These are phyloP conservation scores for Xenopus tropicalis DNA, from an alignment of 2,113 vertebrate genomes.

Conservation along the genomic window UCB_Xtro_10.0 CM004443.2:94905501-94906000, in stretches of 20 bases:
- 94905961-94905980: not conserved
- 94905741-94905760: not conserved
- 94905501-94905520: no score
- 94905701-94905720: conserved; percentile 1
- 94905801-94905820: not conserved
- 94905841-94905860: not conserved
- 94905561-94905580: no score
- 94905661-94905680: conserved; percentile 16
- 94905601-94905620: conserved; percentile 2
- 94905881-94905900: not conserved
- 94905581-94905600: no score
- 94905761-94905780: not conserved
- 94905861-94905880: not conserved
- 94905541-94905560: no score
- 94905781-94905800: not conserved
- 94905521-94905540: no score
- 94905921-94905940: conserved; percentile 1
- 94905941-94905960: not conserved
- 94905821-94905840: not conserved
- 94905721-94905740: not conserved
- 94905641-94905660: not conserved
- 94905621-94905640: not conserved
- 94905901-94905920: not conserved
- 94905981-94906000: not conserved
- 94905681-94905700: not conserved